Evolutionary conservation across 92 coral and sea anemone genomes (phyloP).

Genomic region (Bergia puertoricense): DNA sequence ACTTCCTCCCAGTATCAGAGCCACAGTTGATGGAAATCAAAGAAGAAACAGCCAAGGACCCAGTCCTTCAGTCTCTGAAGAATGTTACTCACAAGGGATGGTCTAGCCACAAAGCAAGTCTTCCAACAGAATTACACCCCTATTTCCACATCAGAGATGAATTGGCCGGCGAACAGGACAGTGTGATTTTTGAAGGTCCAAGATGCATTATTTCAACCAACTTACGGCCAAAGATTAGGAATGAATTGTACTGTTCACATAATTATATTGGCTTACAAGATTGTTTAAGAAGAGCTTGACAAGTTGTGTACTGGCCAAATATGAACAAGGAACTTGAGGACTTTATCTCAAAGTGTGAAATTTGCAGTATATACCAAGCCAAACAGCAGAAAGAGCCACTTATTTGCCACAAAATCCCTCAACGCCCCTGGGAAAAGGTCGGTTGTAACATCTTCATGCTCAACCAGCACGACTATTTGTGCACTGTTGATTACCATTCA

Average conservation of each 20-base stretch:
- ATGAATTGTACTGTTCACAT: slow-evolving; percentile 50
- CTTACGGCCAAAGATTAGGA: slow-evolving; percentile 43
- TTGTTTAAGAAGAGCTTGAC: slow-evolving; percentile 50
- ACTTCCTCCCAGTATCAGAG: slow-evolving; percentile 47
- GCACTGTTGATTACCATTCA: slow-evolving; percentile 55
- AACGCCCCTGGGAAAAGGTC: slow-evolving; percentile 50
- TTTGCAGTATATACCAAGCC: slow-evolving; percentile 43
- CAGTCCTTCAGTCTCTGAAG: slow-evolving; percentile 42
- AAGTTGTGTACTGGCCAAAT: slow-evolving; percentile 56
- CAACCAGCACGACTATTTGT: slow-evolving; percentile 41
- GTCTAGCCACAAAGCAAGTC: slow-evolving; percentile 44
- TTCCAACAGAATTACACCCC: slow-evolving; percentile 34
- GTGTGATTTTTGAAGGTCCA: slow-evolving; percentile 26
- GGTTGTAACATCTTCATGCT: slow-evolving; percentile 54
- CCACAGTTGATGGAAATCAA: slow-evolving; percentile 57
- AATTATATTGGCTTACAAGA: slow-evolving; percentile 44
- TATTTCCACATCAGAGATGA: slow-evolving; percentile 50
- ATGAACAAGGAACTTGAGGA: slow-evolving; percentile 39
- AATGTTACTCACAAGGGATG: slow-evolving; percentile 48
- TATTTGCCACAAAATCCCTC: slow-evolving; percentile 46
- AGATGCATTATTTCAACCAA: slow-evolving; percentile 21
- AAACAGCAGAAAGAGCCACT: slow-evolving; percentile 57
- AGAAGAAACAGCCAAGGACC: slow-evolving; percentile 53
- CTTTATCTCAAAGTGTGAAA: slow-evolving; percentile 47
- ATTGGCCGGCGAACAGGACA: slow-evolving; percentile 41